Conservation (phyloP, 2,888 invertebrate species). For the Oscheius onirici region DNA sequence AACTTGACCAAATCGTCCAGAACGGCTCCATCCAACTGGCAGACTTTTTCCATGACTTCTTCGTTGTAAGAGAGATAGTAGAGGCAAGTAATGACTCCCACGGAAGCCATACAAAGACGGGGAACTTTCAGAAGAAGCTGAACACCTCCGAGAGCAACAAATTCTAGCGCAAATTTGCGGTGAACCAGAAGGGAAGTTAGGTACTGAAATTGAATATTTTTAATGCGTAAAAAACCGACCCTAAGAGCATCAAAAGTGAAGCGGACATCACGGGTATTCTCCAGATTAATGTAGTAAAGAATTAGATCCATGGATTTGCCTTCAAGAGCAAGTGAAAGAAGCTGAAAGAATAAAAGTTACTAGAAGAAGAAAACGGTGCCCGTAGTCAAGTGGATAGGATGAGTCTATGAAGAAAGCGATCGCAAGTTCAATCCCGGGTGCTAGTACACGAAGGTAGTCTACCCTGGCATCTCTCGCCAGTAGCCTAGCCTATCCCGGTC, state of each 20-base stretch:
- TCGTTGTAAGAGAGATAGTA: conserved; percentile 94
- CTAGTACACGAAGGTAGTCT: no score
- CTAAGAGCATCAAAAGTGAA: conserved; percentile 93
- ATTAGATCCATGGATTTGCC: conserved; percentile 86
- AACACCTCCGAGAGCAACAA: conserved; percentile 87
- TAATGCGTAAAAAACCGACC: conserved; percentile 65
- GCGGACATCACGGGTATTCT: conserved; percentile 87
- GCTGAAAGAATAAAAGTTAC: no score
- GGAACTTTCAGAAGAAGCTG: conserved; percentile 86
- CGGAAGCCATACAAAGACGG: conserved; percentile 72
- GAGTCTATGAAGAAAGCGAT: no score
- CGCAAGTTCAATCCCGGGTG: no score
- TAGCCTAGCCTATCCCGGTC: no score
- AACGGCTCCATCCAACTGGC: conserved; percentile 80
- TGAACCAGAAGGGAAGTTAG: conserved; percentile 92
- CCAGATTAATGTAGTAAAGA: conserved; percentile 87
- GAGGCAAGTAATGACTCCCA: conserved; percentile 92
- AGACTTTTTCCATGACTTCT: conserved; percentile 92
- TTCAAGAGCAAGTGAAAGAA: conserved; percentile 90
- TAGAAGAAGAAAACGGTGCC: no score
- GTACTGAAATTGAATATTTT: conserved; percentile 77
- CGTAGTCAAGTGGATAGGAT: no score
- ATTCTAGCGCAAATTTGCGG: conserved; percentile 96
- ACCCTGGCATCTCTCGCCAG: no score
- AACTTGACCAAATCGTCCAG: conserved; percentile 68